Evolutionary conservation across 2,888 invertebrate species (phyloP), one percentile per base, ranked within the genome.

Genomic region (Leptarthrus brevirostris): DNA sequence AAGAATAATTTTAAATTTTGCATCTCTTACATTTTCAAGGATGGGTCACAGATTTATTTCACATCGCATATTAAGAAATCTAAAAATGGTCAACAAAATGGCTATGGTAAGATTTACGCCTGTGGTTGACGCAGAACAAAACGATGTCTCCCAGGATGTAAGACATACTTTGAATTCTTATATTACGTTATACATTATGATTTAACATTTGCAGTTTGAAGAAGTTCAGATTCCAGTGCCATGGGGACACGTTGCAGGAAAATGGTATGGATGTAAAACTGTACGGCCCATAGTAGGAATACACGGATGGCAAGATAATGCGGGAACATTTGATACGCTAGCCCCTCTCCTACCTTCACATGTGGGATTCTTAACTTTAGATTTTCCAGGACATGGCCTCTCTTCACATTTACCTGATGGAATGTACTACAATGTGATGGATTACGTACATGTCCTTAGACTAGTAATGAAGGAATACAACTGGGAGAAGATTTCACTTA

Each of bases 221-320:
- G n/a, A n/a, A n/a, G n/a, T n/a, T n/a, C n/a, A n/a, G n/a, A n/a
- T n/a, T n/a, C 14, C n/a, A n/a, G n/a, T 91, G 0, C 89, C 90
- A 36, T 92, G 90, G 89, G 92, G 92, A 0, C 88, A 90, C 79
- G 79, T 92, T 47, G 86, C 91, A 3, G 92, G 89, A 0, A 92
- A 91, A 82, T 87, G 91, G 85, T 93, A 91, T 90, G 92, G 92
- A 5, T 87, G 86, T 12, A 87, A 87, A 76, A 85, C 89, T 78
- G 80, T 82, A 1, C 81, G 90, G 74, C 92, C 92, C 0, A 87
- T 93, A 64, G 80, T 94, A 53, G 90, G 90, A 0, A 79, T 93
- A 0, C 93, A 93, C 81, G 93, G 93, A 0, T 92, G 92, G 92
- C 90, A 90, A 82, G 93, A 94, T 82, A 94, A 93, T 81, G 91